Percentiles rank a stretch among this genome's conserved stretches.
phyloP scores from a whole-genome alignment of 1,140 invertebrate genomes.

The Conus ventricosus region DNA sequence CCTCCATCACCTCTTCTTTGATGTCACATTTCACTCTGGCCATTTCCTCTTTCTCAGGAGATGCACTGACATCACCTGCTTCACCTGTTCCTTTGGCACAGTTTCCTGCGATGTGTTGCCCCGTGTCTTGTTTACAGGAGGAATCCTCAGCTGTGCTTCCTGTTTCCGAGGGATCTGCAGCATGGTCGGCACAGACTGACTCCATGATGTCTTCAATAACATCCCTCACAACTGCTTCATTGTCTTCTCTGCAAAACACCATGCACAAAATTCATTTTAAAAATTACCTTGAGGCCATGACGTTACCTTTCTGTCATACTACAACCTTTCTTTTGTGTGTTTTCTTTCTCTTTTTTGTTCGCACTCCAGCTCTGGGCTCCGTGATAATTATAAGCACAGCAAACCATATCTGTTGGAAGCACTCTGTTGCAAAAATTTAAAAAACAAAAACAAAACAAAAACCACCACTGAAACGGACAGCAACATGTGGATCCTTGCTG shows the following conservation, averaged over 20 bases:
- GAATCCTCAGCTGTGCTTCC: not conserved
- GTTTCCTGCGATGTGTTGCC: constrained; percentile 14
- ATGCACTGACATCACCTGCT: constrained; percentile 16
- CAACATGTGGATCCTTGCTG: too few relatives aligned
- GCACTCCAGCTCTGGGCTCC: too few relatives aligned
- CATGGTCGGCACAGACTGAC: constrained; percentile 11
- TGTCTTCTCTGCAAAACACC: not conserved
- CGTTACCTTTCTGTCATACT: too few relatives aligned
- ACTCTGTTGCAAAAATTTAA: too few relatives aligned
- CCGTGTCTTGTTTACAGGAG: not conserved
- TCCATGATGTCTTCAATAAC: not conserved
- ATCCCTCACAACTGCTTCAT: not conserved
- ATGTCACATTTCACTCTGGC: not conserved
- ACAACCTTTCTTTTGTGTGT: too few relatives aligned
- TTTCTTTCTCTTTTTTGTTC: too few relatives aligned
- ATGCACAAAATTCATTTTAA: not conserved
- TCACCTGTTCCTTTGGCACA: not conserved
- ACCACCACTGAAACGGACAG: too few relatives aligned
- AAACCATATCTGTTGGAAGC: too few relatives aligned
- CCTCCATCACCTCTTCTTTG: constrained; percentile 25
- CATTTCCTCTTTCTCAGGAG: not conserved
- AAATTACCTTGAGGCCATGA: too few relatives aligned
- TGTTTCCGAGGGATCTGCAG: not conserved
- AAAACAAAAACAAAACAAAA: too few relatives aligned
- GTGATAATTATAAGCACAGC: too few relatives aligned